phyloP scores from a whole-genome alignment of 2,888 invertebrate genomes.

The Chrysomela aeneicollis region DNA sequence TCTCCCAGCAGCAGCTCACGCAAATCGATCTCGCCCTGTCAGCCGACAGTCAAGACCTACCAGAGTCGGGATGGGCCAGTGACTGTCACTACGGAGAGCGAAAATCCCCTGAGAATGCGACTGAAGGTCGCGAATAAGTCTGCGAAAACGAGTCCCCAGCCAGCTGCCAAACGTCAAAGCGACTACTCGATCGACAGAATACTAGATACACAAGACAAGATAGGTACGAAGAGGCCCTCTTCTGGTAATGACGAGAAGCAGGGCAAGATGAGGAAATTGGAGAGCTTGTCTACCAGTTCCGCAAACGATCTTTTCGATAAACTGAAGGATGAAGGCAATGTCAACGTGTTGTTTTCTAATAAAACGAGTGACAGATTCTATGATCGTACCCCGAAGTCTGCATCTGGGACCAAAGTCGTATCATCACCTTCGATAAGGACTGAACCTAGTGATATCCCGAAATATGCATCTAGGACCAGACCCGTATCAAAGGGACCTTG shows the following conservation, averaged over 20 bases:
- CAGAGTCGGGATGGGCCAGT: neutral
- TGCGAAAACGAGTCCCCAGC: neutral
- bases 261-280: neutral
- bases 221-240: neutral
- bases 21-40: neutral
- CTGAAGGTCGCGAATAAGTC: neutral
- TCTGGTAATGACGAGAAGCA: neutral
- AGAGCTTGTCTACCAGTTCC: neutral
- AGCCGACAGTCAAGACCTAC: neutral
- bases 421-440: neutral
- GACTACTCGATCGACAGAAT: neutral
- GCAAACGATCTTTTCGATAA: neutral
- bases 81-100: neutral
- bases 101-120: neutral
- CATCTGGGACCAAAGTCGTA: neutral
- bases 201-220: neutral
- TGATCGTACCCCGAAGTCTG: neutral
- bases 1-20: neutral
- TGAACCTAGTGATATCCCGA: too few relatives aligned
- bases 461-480: neutral
- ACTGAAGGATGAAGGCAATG: neutral
- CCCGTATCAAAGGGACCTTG: neutral
- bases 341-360: constrained; percentile 1
- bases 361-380: neutral
- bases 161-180: neutral